A percentile compares a stretch with the other conserved stretches of the same genome.
Evolutionary conservation across 1,140 invertebrate genomes (phyloP).

Genomic region (Scaptomyza pallida): DNA sequence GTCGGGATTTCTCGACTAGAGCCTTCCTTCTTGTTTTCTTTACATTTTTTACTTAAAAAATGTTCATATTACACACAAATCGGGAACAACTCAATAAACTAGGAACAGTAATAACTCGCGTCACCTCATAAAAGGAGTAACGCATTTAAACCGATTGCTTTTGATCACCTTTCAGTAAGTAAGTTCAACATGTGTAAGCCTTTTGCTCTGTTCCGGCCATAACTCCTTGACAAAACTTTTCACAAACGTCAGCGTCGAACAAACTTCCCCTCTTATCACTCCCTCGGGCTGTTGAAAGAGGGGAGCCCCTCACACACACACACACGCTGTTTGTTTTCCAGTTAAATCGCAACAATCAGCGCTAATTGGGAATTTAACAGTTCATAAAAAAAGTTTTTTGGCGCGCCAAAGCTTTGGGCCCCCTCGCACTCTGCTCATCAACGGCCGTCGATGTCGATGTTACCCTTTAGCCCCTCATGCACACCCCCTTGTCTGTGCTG

Average conservation of each 20-base stretch:
- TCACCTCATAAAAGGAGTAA: too few relatives aligned
- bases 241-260: background rate
- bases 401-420: conserved; percentile 23
- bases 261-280: background rate
- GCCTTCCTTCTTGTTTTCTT: too few relatives aligned
- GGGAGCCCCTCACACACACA: conserved; percentile 17
- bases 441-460: background rate
- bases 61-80: too few relatives aligned
- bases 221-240: background rate
- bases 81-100: too few relatives aligned
- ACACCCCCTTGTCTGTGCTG: conserved; percentile 21
- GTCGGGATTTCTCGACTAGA: too few relatives aligned
- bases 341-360: conserved; percentile 70
- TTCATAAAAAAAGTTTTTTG: conserved; percentile 65
- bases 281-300: background rate
- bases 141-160: background rate
- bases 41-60: too few relatives aligned
- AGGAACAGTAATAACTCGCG: too few relatives aligned
- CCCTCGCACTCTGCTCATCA: background rate
- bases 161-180: background rate
- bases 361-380: conserved; percentile 79
- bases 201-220: too few relatives aligned
- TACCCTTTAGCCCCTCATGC: background rate
- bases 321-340: conserved; percentile 43
- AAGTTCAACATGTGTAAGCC: background rate